Conservation (phyloP, 2,113 vertebrate species). For the Sporophila hypoxantha region DNA sequence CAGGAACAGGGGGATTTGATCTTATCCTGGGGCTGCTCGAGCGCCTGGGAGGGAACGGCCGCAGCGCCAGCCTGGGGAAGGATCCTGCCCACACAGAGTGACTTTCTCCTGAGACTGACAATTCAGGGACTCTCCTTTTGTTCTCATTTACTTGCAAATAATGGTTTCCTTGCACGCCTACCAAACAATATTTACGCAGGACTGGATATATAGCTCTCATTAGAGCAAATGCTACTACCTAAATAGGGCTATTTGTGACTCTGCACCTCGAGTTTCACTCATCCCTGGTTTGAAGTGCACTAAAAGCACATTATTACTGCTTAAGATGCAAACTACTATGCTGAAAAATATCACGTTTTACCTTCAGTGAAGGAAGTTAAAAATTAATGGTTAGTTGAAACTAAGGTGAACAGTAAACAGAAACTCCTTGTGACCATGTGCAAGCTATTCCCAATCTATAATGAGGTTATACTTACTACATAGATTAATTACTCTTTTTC, state of each 20-base stretch:
- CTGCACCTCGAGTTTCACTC: slow-evolving; percentile 65
- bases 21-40: not conserved
- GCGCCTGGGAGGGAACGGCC: not conserved
- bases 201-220: slow-evolving; percentile 61
- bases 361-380: slow-evolving; percentile 64
- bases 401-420: slow-evolving; percentile 60
- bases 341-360: slow-evolving; percentile 69
- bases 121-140: slow-evolving; percentile 27
- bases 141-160: slow-evolving; percentile 47
- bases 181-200: slow-evolving; percentile 58
- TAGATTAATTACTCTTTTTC: slow-evolving; percentile 71
- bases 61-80: not conserved
- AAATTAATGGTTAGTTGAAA: slow-evolving; percentile 60
- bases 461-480: slow-evolving; percentile 49
- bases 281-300: slow-evolving; percentile 63
- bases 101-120: slow-evolving; percentile 15
- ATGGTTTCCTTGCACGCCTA: not conserved
- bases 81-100: not conserved
- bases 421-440: slow-evolving; percentile 54
- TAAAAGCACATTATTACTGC: slow-evolving; percentile 71
- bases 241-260: slow-evolving; percentile 70
- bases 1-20: not conserved
- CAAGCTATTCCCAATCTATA: slow-evolving; percentile 42
- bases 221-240: slow-evolving; percentile 61
- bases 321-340: slow-evolving; percentile 73